Base-by-base conservation (phyloP, 2,888 invertebrate genomes). In the Lepidochrysops patricia region DNA sequence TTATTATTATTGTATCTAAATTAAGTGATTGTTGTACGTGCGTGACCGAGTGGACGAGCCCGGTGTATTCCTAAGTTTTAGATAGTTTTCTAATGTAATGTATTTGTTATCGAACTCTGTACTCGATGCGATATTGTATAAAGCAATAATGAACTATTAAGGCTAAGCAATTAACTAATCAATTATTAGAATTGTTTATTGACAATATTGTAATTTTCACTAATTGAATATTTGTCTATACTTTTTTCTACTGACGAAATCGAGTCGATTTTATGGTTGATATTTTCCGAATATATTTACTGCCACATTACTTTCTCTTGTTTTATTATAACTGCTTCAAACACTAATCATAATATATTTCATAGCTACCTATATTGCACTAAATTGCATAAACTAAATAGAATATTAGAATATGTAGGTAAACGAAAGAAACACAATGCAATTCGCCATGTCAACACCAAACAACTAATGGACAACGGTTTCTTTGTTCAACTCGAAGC, bases 251-350 rank as follows among this genome's bases (percentile, higher is more conserved):
- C 74, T 79, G 82, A 83, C 80, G 71, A 80, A 80, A 78, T 80
- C 77, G 77, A 81, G 80, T 82, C 80, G 76, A 81, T 76, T 43
- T 43, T 75, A 81, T 75, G 79, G 82, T 86, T 85, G 76, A 85
- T 89, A 87, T 87, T 89, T 87, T 87, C 86, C 86, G 84, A 88
- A 86, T 89, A 89, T 88, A 87, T 89, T 86, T 88, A 88, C 87
- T 89, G 81, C 85, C 82, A 87, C 80, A 79, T 76, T 68, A 67
- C 12, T n/a, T 63, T 68, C 72, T 69, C 71, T 77, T 79, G 67
- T 70, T 70, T 71, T 63, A 70, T 70, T 72, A 60, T 60, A 27
- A 19, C 13, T 15, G 27, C 15, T 23, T 15, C 32, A 12, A 50
- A 50, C n/a, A 25, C 32, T 29, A n/a, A n/a, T n/a, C 43, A 43